Conservation (phyloP, 2,888 invertebrate genomes). For the Stratiomys singularior region DNA sequence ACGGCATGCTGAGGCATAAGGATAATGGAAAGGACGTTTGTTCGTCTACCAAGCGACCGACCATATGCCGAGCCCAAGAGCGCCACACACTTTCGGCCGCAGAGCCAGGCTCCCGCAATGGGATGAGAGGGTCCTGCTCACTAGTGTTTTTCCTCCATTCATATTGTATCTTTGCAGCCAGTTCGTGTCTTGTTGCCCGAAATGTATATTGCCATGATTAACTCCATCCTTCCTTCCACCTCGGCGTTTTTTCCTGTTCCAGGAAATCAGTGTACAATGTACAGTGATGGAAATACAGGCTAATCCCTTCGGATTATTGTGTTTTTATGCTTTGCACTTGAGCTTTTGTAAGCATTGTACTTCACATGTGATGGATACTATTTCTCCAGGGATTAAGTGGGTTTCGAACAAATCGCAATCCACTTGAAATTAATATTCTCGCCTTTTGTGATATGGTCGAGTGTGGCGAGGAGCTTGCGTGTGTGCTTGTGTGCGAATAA, state of each 20-base stretch:
- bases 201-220: conserved; percentile 28
- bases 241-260: conserved; percentile 4
- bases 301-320: conserved; percentile 29
- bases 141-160: neutral
- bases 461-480: no score
- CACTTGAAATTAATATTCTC: no score
- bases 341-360: no score
- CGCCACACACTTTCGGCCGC: neutral
- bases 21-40: conserved; percentile 6
- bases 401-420: no score
- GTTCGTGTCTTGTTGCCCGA: conserved; percentile 22
- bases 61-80: neutral
- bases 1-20: neutral
- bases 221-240: conserved; percentile 4
- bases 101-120: neutral
- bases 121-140: neutral
- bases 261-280: neutral
- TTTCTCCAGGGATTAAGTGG: no score
- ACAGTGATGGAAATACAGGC: neutral
- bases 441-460: no score
- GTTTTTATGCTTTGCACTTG: conserved; percentile 4
- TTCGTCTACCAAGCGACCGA: neutral
- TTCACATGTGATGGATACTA: no score
- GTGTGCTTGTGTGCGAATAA: no score
- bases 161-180: neutral